Base-by-base conservation (phyloP, 2,888 invertebrate species). In the Lumbricus terrestris region DNA sequence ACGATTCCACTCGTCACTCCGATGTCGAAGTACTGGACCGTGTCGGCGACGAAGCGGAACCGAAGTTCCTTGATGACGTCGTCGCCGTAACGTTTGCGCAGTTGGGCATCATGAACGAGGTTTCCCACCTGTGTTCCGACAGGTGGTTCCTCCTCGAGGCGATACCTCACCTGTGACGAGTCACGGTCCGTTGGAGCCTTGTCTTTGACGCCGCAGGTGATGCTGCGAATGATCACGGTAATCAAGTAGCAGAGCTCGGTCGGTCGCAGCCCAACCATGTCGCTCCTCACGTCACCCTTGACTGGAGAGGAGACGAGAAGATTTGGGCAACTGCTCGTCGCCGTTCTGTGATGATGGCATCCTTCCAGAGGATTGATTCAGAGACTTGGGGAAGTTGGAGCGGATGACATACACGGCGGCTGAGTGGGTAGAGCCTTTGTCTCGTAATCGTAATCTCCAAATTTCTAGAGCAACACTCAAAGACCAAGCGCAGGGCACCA, bases 1-100 rank as follows among this genome's bases (percentile, higher is more conserved):
- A 92, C 82, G 20, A 91, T 89, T 6, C 92, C 92, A 33, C 89
- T 90, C 83, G 90, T 90, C 47, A 82, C 33, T 34, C 91, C 91
- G 16, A 91, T 89, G 82, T 88, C 54, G 89, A 91, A 91, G 82
- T 90, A 83, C 33, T 37, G 69, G 37, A 90, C 89, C 29, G 42
- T 34, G 23, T 90, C 90, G 40, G 90, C 89, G 33, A 90, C 90
- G 85, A 90, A 90, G 23, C 90, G 89, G 90, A 91, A 91, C 23
- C 82, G 88, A 20, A 91, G 69, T 37, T 90, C 69, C 23, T 85
- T 35, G 82, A 91, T 37, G 82, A 90, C 89, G 34, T 91, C 83
- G 83, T 35, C 54, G 47, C 85, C 40, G 47, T 90, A 89, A 35
- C 47, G 47, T 35, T 40, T 54, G 18, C 40, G 37, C 6, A 91